phyloP scores from a whole-genome alignment of 35 echinoderm and acorn worm species.

The Ptychodera flava region DNA sequence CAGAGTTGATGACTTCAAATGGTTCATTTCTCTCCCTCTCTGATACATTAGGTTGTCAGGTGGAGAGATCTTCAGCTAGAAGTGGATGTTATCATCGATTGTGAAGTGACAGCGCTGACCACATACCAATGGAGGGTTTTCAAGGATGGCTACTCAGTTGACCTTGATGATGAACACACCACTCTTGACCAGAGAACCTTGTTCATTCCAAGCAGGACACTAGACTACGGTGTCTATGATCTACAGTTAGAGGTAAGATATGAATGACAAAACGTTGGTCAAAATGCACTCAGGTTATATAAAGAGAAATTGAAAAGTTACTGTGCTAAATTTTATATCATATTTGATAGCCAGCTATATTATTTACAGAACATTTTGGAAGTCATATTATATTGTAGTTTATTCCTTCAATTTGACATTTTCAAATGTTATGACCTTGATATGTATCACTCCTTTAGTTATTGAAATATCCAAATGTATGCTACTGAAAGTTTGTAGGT shows the following conservation, averaged over 20 bases:
- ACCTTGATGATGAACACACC: not conserved
- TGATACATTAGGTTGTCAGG: constrained; percentile 41
- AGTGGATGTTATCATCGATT: constrained; percentile 56
- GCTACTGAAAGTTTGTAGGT: too few species aligned
- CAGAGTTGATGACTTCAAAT: not conserved
- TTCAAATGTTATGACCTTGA: too few species aligned
- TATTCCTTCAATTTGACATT: too few species aligned
- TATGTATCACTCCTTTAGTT: too few species aligned
- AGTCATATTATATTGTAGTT: too few species aligned
- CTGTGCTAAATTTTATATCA: too few species aligned
- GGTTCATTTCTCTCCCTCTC: not conserved
- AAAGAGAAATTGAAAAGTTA: too few species aligned
- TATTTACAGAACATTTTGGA: too few species aligned
- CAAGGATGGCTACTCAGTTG: not conserved
- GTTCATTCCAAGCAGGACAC: constrained; percentile 38
- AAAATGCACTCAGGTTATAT: too few species aligned
- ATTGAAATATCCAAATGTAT: too few species aligned
- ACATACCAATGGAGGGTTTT: constrained; percentile 44
- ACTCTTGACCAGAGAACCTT: constrained; percentile 50
- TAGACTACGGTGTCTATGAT: constrained; percentile 41
- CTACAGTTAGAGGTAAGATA: constrained; percentile 61
- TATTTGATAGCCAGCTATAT: too few species aligned
- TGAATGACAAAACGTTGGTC: too few species aligned
- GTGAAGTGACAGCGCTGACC: constrained; percentile 52
- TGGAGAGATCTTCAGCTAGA: constrained; percentile 59